Conservation (phyloP, 2,113 vertebrate species). For the Percopsis transmontana region DNA sequence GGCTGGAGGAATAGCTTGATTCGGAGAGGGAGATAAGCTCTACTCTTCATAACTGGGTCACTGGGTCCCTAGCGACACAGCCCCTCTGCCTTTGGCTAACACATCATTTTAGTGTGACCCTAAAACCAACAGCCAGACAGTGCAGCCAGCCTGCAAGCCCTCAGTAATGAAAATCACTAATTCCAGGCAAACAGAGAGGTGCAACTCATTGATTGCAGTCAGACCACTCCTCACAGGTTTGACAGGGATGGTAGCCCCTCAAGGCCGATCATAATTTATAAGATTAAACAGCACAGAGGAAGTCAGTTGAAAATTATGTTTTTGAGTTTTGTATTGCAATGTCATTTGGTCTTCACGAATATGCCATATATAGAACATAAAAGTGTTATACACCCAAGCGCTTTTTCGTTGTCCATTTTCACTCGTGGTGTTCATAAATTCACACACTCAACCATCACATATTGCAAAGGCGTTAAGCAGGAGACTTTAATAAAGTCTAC, state of each 20-base stretch:
- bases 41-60: conserved; percentile 76
- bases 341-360: no score
- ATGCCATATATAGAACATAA: background rate
- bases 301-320: background rate
- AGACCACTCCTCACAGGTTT: conserved; percentile 37
- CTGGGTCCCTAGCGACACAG: conserved; percentile 72
- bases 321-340: background rate
- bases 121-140: conserved; percentile 64
- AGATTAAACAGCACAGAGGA: background rate
- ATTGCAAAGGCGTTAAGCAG: conserved; percentile 61
- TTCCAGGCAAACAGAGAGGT: conserved; percentile 60
- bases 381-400: no score
- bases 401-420: background rate
- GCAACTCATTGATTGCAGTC: conserved; percentile 49
- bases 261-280: conserved; percentile 42
- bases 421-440: background rate
- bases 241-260: conserved; percentile 33
- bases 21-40: conserved; percentile 70
- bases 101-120: conserved; percentile 76
- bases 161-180: conserved; percentile 77
- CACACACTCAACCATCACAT: conserved; percentile 56
- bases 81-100: conserved; percentile 72
- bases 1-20: conserved; percentile 61
- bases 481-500: conserved; percentile 71
- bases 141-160: conserved; percentile 65